phyloP scores from a whole-genome alignment of 2,888 invertebrate species.

The Gari tellinella region DNA sequence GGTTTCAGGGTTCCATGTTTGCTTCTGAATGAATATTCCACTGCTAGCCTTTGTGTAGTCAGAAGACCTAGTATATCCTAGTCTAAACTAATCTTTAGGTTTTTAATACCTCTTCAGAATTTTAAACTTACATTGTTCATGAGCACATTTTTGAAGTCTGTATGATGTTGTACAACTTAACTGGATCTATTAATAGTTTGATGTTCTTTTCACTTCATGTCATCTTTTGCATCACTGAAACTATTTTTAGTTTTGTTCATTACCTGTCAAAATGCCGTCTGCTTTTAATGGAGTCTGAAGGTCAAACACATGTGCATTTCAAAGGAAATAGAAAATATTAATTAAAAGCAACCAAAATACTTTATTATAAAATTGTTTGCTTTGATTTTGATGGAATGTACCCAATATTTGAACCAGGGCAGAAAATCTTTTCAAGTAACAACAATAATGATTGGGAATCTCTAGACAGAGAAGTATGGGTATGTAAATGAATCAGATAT shows the following conservation, averaged over 20 bases:
- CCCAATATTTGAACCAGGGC: constrained; percentile 62
- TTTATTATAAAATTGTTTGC: background rate
- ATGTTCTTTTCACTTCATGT: constrained; percentile 54
- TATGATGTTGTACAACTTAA: constrained; percentile 25
- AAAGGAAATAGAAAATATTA: background rate
- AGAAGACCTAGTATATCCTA: constrained; percentile 64
- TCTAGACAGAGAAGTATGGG: constrained; percentile 55
- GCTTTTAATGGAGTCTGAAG: constrained; percentile 25
- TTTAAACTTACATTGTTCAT: background rate
- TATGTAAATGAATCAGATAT: constrained; percentile 30
- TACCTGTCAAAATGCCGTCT: constrained; percentile 55
- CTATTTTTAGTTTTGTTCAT: constrained; percentile 47
- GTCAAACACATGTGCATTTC: background rate
- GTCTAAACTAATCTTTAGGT: constrained; percentile 57
- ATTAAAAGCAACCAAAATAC: background rate
- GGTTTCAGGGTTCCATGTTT: constrained; percentile 66
- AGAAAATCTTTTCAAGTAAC: constrained; percentile 54
- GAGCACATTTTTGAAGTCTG: constrained; percentile 10
- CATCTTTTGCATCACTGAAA: constrained; percentile 13
- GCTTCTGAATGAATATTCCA: constrained; percentile 66
- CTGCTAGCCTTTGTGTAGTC: constrained; percentile 67
- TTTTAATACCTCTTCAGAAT: constrained; percentile 14
- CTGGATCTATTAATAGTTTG: constrained; percentile 54
- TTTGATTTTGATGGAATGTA: constrained; percentile 52
- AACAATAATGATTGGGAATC: constrained; percentile 50